phyloP scores from a whole-genome alignment of 1,140 invertebrate genomes.

The fruit fly (Drosophila melanogaster) region DNA sequence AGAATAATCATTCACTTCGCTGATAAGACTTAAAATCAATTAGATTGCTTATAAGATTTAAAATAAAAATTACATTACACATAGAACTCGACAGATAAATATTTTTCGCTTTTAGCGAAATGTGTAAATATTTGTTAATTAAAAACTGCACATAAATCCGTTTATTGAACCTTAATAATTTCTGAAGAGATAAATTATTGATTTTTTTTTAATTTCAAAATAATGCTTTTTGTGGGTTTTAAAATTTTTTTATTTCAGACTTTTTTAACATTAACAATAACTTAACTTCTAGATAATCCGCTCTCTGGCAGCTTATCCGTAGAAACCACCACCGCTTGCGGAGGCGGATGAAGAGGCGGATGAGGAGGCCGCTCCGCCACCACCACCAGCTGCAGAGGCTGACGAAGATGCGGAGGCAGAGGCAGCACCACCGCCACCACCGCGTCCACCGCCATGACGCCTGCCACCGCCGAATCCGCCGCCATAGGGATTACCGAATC shows the following conservation, averaged over 20 bases:
- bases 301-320: conserved; percentile 13
- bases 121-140: no score
- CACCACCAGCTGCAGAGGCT: conserved; percentile 6
- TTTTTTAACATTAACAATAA: conserved; percentile 32
- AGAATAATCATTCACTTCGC: no score
- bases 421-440: conserved; percentile 31
- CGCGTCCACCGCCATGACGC: conserved; percentile 6
- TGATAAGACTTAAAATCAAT: no score
- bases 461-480: conserved; percentile 1
- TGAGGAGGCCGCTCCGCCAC: conserved; percentile 12
- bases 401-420: conserved; percentile 23
- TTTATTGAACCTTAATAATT: no score
- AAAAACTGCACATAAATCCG: neutral
- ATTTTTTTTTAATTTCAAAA: neutral
- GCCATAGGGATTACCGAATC: neutral
- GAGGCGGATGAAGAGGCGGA: conserved; percentile 23
- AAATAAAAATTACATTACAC: no score
- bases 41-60: no score
- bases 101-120: no score
- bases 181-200: no score
- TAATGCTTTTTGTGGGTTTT: neutral
- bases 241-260: conserved; percentile 33
- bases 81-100: no score
- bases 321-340: conserved; percentile 17
- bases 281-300: conserved; percentile 14